Evolutionary conservation across 2,888 invertebrate genomes (phyloP).

Genomic region (Bruchidius siliquastri): DNA sequence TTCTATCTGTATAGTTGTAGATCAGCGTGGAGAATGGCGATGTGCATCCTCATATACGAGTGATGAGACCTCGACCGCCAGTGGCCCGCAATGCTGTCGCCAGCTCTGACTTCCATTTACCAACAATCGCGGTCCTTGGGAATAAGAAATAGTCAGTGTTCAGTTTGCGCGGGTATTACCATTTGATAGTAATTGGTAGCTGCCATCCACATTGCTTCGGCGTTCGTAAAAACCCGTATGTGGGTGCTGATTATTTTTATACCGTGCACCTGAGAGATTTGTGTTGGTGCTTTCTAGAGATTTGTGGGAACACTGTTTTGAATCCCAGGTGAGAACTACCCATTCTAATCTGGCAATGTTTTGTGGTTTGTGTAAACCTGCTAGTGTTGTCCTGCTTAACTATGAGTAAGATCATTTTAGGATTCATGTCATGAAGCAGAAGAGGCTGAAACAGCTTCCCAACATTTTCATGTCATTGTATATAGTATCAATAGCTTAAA

Average conservation of each 20-base stretch:
- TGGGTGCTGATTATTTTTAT: not conserved
- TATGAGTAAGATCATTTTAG: no score
- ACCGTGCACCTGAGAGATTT: not conserved
- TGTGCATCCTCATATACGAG: not conserved
- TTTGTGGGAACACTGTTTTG: not conserved
- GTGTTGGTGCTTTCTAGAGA: not conserved
- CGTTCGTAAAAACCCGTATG: not conserved
- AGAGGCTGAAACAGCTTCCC: no score
- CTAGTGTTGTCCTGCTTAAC: no score
- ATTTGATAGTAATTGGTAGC: not conserved
- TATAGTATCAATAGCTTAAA: no score
- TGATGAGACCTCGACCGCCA: not conserved
- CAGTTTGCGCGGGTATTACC: not conserved
- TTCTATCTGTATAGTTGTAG: not conserved
- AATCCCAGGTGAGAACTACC: not conserved
- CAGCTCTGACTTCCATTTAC: not conserved
- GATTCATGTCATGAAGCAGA: no score
- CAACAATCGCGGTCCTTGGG: not conserved
- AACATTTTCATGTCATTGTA: no score
- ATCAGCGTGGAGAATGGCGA: not conserved
- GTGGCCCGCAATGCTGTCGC: not conserved
- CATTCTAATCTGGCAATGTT: no score
- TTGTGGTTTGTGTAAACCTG: no score
- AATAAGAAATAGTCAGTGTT: not conserved
- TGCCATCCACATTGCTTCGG: not conserved